A percentile compares a stretch with the other conserved stretches of the same genome.
These are phyloP conservation scores for Morpho achilles DNA, from an alignment of 2,888 invertebrate species.

Conservation along the genomic window DNA sequence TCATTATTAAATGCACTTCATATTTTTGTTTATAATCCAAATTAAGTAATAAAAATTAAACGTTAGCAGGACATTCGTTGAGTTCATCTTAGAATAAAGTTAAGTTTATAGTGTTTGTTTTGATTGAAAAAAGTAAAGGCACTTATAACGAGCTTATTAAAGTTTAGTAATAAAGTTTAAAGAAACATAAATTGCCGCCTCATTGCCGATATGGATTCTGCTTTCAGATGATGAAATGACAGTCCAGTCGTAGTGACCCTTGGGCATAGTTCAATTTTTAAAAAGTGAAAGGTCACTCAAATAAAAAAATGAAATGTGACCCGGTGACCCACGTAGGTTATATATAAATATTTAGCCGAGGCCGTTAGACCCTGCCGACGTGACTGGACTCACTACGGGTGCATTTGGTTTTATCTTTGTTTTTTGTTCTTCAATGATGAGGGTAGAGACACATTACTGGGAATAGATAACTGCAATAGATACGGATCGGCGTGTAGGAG, in stretches of 20 bases:
- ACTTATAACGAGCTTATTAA: no score
- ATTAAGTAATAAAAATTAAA: no score
- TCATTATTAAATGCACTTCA: no score
- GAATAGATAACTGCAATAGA: no score
- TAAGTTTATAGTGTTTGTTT: no score
- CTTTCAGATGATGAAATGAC: neutral
- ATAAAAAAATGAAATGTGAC: conserved; percentile 11
- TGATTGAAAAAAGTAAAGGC: no score
- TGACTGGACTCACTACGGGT: conserved; percentile 13
- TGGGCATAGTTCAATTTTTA: neutral
- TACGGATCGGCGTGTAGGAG: no score
- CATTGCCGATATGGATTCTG: neutral
- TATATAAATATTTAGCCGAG: conserved; percentile 20
- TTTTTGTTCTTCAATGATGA: conserved; percentile 4
- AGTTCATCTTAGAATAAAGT: no score
- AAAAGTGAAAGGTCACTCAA: conserved; percentile 3
- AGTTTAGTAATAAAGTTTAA: no score
- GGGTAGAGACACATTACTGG: conserved; percentile 2
- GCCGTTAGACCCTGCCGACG: conserved; percentile 13
- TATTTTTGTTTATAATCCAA: no score
- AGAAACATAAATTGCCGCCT: no score
- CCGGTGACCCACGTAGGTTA: conserved; percentile 11
- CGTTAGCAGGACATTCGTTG: no score
- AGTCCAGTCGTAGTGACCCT: neutral
- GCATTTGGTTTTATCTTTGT: conserved; percentile 5